Evolutionary conservation across 2,888 invertebrate species (phyloP).

Genomic region (Epistrophella euchroma): DNA sequence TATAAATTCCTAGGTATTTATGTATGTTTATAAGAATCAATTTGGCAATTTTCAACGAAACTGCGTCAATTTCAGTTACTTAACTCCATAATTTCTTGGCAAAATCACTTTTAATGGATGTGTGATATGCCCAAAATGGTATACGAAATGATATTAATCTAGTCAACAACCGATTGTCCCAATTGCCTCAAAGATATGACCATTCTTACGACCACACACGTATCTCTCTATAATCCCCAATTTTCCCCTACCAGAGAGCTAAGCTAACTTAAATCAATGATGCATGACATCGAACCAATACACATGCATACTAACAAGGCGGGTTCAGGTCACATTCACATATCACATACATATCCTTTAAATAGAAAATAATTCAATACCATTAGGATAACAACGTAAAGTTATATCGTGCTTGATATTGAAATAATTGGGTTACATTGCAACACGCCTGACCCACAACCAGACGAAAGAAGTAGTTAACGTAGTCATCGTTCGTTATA

Average conservation of each 20-base stretch:
- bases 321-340: constrained; percentile 1
- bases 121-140: constrained; percentile 41
- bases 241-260: background rate
- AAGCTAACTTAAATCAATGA: constrained; percentile 51
- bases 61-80: constrained; percentile 21
- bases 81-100: constrained; percentile 18
- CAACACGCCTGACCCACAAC: constrained; percentile 55
- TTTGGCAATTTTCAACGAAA: background rate
- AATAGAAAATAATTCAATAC: constrained; percentile 66
- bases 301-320: constrained; percentile 5
- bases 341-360: constrained; percentile 44
- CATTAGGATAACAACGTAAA: constrained; percentile 60
- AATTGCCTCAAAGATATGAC: constrained; percentile 10
- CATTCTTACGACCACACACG: constrained; percentile 16
- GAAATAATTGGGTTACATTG: constrained; percentile 71
- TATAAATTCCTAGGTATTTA: background rate
- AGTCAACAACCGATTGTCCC: constrained; percentile 46
- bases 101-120: constrained; percentile 41
- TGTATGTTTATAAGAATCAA: background rate
- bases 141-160: constrained; percentile 46
- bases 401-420: constrained; percentile 64
- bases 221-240: background rate
- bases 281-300: constrained; percentile 43
- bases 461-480: background rate
- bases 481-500: background rate